phyloP scores from a whole-genome alignment of 2,797 vertebrate genomes.

The Chrosomus eos region DNA sequence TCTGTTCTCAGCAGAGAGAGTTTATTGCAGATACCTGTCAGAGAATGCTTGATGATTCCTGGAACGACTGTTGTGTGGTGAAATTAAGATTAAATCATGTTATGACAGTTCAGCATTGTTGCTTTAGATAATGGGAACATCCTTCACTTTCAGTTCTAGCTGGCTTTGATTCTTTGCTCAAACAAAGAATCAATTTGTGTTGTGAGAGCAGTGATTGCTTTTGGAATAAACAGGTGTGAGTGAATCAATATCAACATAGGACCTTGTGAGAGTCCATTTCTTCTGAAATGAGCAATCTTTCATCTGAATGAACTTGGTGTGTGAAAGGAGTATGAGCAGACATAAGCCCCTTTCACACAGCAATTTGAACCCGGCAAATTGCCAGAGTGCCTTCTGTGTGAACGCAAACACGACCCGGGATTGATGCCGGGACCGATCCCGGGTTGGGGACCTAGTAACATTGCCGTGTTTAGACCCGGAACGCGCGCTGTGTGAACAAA shows the following conservation, averaged over 20 bases:
- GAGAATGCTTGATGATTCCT: not conserved
- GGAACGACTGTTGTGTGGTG: not conserved
- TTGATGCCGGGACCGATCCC: too few species aligned
- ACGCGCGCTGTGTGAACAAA: too few species aligned
- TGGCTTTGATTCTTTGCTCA: not conserved
- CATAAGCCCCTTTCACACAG: too few species aligned
- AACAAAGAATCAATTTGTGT: constrained; percentile 29
- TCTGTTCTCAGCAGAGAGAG: constrained; percentile 2
- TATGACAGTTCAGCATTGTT: not conserved
- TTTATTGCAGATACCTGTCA: not conserved
- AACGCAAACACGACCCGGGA: too few species aligned
- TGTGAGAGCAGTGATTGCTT: not conserved
- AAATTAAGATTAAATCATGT: constrained; percentile 17
- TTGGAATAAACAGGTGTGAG: constrained; percentile 29
- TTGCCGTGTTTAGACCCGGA: too few species aligned
- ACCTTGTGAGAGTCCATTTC: not conserved
- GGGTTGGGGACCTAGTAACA: too few species aligned
- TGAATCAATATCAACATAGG: constrained; percentile 24
- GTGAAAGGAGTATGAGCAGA: not conserved
- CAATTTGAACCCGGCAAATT: too few species aligned
- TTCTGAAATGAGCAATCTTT: not conserved
- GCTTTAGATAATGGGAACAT: not conserved
- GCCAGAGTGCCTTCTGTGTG: too few species aligned
- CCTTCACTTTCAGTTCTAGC: not conserved
- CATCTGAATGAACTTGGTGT: not conserved